A percentile compares a stretch with the other conserved stretches of the same genome.
Conservation (phyloP, 2,113 vertebrate species). For the Otis tarda region DNA sequence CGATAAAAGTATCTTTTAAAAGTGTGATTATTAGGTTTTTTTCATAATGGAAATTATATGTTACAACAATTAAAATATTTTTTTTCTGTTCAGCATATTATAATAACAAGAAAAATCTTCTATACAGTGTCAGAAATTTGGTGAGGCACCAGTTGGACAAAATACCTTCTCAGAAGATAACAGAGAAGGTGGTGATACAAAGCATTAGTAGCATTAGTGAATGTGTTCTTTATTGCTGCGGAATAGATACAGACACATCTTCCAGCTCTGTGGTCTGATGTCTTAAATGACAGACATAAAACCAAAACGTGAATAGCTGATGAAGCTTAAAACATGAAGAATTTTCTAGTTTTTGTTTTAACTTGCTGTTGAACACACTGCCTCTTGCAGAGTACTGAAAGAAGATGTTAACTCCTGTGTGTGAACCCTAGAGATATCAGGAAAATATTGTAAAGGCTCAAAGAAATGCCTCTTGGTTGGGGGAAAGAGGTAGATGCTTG, state of each 20-base stretch:
- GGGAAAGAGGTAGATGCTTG: not conserved
- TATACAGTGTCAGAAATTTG: not conserved
- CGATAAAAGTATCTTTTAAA: not conserved
- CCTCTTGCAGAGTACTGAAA: not conserved
- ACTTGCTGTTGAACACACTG: not conserved
- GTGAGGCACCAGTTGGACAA: not conserved
- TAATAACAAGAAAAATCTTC: not conserved
- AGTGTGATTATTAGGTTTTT: not conserved
- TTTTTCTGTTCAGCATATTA: not conserved
- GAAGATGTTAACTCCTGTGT: not conserved
- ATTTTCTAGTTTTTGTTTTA: not conserved
- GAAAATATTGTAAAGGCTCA: not conserved
- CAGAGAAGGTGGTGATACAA: not conserved
- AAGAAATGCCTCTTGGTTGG: not conserved
- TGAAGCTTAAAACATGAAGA: not conserved
- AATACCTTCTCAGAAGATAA: not conserved
- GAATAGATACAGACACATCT: not conserved
- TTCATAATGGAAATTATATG: not conserved
- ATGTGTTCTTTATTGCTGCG: not conserved
- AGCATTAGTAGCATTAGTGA: not conserved
- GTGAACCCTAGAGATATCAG: not conserved
- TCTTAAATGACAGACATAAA: not conserved
- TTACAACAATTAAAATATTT: not conserved
- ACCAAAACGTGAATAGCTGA: not conserved
- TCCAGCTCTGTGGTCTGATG: rapidly evolving